Evolutionary conservation across 2,888 invertebrate genomes (phyloP), one percentile per base, ranked within the genome.

Genomic region (Platerodrilus igneus): DNA sequence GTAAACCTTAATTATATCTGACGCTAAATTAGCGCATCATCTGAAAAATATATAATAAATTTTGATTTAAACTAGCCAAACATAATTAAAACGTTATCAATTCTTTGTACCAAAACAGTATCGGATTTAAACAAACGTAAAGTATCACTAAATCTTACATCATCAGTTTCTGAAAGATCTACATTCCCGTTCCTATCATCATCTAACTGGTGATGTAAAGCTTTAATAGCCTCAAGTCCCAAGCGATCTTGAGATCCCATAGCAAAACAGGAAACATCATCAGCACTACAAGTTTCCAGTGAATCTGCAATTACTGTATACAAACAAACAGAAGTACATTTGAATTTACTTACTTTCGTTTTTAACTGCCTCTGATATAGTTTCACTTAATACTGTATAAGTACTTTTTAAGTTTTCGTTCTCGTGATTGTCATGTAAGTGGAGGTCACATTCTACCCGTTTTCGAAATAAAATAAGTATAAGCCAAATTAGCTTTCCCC

Each of bases 181-280:
- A 99, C 90, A 67, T 92, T 92, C 45, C 97, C 97, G 72, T 96
- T 93, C 56, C 89, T 88, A 74, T 99, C 97, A 66, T 99, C 97
- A 67, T 99, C 97, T 52, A 99, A 77, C 67, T 95, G 92, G 50
- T 83, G 77, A 72, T 99, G 97, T 25, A 99, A 79, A 53, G 86
- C 82, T 49, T 80, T 81, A 63, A 99, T 95, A 39, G 97, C 95
- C 66, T 94, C 94, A 63, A 92, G 81, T 16, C 92, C 93, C 35
- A 86, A 77, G 52, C 82, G 81, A 73, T 95, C 94, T 62, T 83
- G 84, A 40, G 79, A 73, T 56, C 75, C 74, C 68, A 75, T 77
- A 34, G 76, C 75, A 52, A 86, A 77, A 62, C 88, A 89, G 50
- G 81, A 77, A 46, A 83, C 72, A 67, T 88, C 88, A 60, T 88